A percentile compares a stretch with the other conserved stretches of the same genome.
These are phyloP conservation scores for Capreolus pygargus DNA, from an alignment of 2,113 vertebrate genomes.

Conservation along the genomic window DNA sequence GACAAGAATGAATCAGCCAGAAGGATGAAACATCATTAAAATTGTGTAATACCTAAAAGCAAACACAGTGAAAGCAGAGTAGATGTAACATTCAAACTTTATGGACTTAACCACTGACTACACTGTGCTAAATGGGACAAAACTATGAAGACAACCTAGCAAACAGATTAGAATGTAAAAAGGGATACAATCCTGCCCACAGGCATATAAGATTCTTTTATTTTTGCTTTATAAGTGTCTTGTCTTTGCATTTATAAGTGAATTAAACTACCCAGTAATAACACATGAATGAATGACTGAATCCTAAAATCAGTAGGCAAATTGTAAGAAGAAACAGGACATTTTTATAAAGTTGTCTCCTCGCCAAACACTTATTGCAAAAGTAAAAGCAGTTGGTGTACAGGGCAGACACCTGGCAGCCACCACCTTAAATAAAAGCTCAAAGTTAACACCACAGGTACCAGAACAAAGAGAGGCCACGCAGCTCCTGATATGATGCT, in stretches of 20 bases:
- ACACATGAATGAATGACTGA: background rate
- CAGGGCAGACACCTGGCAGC: background rate
- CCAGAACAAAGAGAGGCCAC: background rate
- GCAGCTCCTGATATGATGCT: accelerated
- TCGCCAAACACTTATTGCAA: background rate
- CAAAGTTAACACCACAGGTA: background rate
- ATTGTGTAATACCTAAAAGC: conserved; percentile 10
- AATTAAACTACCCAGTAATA: background rate
- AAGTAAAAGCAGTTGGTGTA: background rate
- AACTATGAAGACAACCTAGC: background rate
- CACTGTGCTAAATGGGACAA: background rate
- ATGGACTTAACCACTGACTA: conserved; percentile 20
- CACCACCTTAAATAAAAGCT: background rate
- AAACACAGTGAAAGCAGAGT: background rate
- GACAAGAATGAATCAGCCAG: conserved; percentile 37
- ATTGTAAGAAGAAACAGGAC: background rate
- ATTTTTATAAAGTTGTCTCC: background rate
- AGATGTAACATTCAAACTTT: background rate
- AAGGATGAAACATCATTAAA: background rate
- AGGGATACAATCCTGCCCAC: background rate
- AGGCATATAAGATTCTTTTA: background rate
- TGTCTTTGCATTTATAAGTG: conserved; percentile 17
- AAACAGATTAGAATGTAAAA: background rate
- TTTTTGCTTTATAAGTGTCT: background rate
- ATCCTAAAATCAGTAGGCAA: background rate